Conservation (phyloP, 2,797 vertebrate genomes). For the Loris lydekkerianus region DNA sequence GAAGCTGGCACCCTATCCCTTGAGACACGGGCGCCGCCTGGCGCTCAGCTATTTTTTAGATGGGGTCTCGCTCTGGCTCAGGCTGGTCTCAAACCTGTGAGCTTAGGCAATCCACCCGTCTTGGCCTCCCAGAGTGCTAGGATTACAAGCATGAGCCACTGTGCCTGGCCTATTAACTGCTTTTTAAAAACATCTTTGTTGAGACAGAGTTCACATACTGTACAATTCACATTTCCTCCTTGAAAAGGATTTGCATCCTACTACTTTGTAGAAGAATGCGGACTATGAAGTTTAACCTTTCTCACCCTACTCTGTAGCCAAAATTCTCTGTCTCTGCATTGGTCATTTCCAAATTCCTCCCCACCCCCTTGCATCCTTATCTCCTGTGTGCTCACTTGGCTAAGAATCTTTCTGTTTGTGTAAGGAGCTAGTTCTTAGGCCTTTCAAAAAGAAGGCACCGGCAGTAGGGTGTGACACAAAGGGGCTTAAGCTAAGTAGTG, state of each 20-base stretch:
- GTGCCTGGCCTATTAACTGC: not conserved
- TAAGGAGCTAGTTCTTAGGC: constrained; percentile 32
- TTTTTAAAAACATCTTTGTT: not conserved
- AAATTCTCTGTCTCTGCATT: not conserved
- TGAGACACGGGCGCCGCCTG: no score
- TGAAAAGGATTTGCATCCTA: constrained; percentile 1
- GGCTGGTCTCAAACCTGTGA: no score
- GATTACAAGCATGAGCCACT: no score
- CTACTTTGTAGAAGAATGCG: constrained; percentile 25
- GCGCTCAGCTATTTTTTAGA: no score
- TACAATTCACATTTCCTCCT: not conserved
- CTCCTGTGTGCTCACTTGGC: not conserved
- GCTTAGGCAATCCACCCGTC: no score
- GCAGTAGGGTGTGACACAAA: constrained; percentile 1
- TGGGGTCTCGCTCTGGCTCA: no score
- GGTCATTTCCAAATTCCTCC: not conserved
- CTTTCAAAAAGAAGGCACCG: constrained; percentile 34
- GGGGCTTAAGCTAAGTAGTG: constrained; percentile 64
- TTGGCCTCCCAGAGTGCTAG: no score
- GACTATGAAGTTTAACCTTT: not conserved
- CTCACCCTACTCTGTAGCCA: not conserved
- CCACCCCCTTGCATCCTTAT: not conserved
- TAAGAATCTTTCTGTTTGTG: not conserved
- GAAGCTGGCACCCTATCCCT: no score
- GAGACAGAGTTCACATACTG: constrained; percentile 12